phyloP scores from a whole-genome alignment of 2,113 vertebrate species.

The Epinephelus lanceolatus region DNA sequence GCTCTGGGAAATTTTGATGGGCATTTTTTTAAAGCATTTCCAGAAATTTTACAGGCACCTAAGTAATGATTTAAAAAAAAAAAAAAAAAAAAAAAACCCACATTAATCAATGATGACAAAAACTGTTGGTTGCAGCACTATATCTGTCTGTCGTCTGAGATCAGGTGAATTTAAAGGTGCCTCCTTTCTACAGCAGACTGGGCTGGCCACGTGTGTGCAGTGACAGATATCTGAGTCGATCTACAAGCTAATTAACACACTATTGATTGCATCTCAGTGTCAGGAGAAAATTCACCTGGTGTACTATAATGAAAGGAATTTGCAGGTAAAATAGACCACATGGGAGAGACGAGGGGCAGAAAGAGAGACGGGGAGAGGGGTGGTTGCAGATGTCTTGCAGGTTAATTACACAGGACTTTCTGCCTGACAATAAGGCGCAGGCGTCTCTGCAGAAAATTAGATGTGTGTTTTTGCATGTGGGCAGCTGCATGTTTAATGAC shows the following conservation, averaged over 20 bases:
- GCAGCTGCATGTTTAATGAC: slow-evolving; percentile 78
- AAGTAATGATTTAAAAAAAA: background rate
- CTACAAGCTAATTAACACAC: slow-evolving; percentile 69
- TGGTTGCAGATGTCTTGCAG: slow-evolving; percentile 57
- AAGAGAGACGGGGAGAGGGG: slow-evolving; percentile 5
- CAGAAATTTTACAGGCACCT: background rate
- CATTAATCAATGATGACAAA: background rate
- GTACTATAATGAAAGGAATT: slow-evolving; percentile 54
- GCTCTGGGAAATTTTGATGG: background rate
- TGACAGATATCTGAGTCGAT: slow-evolving; percentile 53
- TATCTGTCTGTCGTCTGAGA: background rate
- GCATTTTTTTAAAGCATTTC: background rate
- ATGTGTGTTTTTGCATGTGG: slow-evolving; percentile 43
- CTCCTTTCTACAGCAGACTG: background rate
- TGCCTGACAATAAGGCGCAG: slow-evolving; percentile 48
- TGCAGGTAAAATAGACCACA: slow-evolving; percentile 42
- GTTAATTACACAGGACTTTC: slow-evolving; percentile 75
- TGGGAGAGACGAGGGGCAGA: slow-evolving; percentile 5
- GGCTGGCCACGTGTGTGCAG: background rate
- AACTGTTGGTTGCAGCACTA: background rate
- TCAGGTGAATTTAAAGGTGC: background rate
- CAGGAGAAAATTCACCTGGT: slow-evolving; percentile 43
- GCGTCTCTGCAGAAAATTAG: slow-evolving; percentile 61
- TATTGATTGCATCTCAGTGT: slow-evolving; percentile 65
- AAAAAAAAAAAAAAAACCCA: background rate